These are phyloP conservation scores for Mohoua ochrocephala DNA, from an alignment of 2,113 vertebrate genomes.

Conservation along the genomic window DNA sequence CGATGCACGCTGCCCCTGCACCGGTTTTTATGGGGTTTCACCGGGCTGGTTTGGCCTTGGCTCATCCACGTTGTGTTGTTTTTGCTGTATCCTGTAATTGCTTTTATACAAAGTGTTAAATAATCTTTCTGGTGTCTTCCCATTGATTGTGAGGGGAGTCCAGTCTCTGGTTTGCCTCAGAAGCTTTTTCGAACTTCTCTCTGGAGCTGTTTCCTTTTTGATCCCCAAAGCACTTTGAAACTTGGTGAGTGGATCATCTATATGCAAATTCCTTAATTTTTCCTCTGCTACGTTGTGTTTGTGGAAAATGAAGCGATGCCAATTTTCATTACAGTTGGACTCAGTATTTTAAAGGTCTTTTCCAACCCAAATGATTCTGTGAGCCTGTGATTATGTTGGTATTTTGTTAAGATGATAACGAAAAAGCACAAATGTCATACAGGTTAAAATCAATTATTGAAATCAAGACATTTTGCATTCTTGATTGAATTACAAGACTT, in stretches of 20 bases:
- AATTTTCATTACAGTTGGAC: not conserved
- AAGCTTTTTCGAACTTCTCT: not conserved
- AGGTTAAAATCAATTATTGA: not conserved
- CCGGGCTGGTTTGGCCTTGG: not conserved
- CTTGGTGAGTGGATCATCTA: not conserved
- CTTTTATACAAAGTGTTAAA: not conserved
- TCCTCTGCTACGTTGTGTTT: not conserved
- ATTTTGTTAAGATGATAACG: not conserved
- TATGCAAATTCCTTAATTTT: not conserved
- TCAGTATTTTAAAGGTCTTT: not conserved
- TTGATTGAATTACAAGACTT: not conserved
- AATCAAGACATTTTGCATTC: not conserved
- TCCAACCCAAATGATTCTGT: not conserved
- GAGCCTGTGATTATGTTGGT: not conserved
- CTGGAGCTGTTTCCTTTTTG: not conserved
- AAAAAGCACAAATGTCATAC: not conserved
- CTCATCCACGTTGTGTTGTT: fast-evolving
- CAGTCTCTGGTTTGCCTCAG: not conserved
- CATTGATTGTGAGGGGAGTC: not conserved
- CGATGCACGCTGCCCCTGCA: fast-evolving
- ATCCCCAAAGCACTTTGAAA: not conserved
- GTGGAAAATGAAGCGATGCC: not conserved
- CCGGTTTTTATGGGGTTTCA: not conserved
- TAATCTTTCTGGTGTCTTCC: not conserved
- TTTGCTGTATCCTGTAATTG: not conserved